A percentile compares a stretch with the other conserved stretches of the same genome.
Evolutionary conservation across 1,140 invertebrate species (phyloP).

Genomic region (Macrobrachium rosenbergii): DNA sequence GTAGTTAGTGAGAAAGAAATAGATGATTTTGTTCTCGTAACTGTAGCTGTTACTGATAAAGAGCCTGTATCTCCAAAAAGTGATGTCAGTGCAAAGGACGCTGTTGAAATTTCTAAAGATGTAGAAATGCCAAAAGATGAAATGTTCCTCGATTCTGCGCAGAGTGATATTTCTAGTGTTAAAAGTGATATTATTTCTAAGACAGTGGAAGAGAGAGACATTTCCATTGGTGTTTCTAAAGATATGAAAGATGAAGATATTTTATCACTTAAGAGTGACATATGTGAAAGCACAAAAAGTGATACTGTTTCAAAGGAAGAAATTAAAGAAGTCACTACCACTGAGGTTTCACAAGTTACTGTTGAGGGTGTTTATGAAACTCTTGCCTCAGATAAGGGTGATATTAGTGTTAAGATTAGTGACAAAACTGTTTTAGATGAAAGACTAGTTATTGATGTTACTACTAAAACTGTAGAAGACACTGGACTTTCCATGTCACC

Average conservation of each 20-base stretch:
- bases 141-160: background rate
- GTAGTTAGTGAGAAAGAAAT: background rate
- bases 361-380: background rate
- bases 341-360: background rate
- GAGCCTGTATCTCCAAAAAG: slow-evolving; percentile 41
- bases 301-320: background rate
- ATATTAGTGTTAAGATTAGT: slow-evolving; percentile 32
- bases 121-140: slow-evolving; percentile 38
- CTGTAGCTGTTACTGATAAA: slow-evolving; percentile 23
- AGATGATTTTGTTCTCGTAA: slow-evolving; percentile 63
- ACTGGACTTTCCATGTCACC: slow-evolving; percentile 31
- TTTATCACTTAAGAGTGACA: background rate
- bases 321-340: slow-evolving; percentile 56
- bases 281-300: background rate
- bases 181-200: background rate
- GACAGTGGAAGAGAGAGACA: background rate
- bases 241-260: too few relatives aligned
- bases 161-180: background rate
- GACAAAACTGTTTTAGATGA: slow-evolving; percentile 67
- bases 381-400: background rate
- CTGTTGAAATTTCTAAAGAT: slow-evolving; percentile 32
- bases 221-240: too few relatives aligned
- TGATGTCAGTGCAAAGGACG: background rate
- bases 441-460: slow-evolving; percentile 26
- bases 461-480: slow-evolving; percentile 26